Evolutionary conservation across 2,113 vertebrate species (phyloP), one percentile per base, ranked within the genome.

Genomic region (Takifugu bimaculatus): DNA sequence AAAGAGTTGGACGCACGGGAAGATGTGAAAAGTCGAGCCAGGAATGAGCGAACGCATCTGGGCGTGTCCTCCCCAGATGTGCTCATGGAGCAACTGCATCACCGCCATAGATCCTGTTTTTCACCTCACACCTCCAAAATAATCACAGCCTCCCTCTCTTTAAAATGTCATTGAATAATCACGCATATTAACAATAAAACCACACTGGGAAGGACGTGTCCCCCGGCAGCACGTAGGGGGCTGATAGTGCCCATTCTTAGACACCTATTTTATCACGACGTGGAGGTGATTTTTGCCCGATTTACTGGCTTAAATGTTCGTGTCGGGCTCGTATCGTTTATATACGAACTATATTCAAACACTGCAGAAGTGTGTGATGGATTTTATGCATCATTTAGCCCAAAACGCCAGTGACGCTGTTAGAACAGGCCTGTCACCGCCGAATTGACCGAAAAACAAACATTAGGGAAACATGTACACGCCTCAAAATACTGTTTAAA

Each of bases 11-110:
- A 3, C 29, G 20, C 20, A 20, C 20, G 20, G 20, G 20, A 32
- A 6, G 7, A 4, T 11, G 14, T 45, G 44, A 15, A 20, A 20
- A 20, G 20, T 20, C 20, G 20, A 20, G 20, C 20, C 20, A 20
- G 20, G 20, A 20, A 45, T 15, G 43, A 28, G 13, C 75, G 64
- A 75, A 71, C 63, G 72, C 25, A 70, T 70, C 84, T 87, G 87
- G 85, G 87, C 84, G 85, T 84, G 81, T 64, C 84, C 75, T 79
- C 4, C 1, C 59, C 82, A 77, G 82, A 86, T 78, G 83, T 65
- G 58, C 49, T 48, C 10, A 11, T 29, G 64, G 60, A 50, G 58
- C 65, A 52, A 54, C 28, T 55, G 57, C 3, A 51, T 15, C 1
- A 44, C 60, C 65, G 2, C 35, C 35, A 39, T 39, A 9, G 35